A percentile compares a stretch with the other conserved stretches of the same genome.
These are phyloP conservation scores for Ethmia dodecea DNA, from an alignment of 2,888 invertebrate genomes.

Conservation along the genomic window DNA sequence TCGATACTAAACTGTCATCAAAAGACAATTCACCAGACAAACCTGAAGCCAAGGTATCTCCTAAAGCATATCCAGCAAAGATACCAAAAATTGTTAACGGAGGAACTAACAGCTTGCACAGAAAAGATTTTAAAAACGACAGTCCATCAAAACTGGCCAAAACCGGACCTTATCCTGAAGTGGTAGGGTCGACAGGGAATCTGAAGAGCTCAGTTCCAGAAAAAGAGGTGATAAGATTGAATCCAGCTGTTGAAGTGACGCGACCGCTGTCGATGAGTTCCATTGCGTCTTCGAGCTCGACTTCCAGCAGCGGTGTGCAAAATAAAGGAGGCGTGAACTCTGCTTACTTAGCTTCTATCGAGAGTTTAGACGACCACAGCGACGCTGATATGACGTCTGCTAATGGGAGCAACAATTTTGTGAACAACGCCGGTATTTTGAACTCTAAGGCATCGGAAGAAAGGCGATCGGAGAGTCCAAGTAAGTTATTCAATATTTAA, in stretches of 20 bases:
- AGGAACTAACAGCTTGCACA: conserved; percentile 58
- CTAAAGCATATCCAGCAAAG: conserved; percentile 46
- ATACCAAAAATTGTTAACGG: conserved; percentile 38
- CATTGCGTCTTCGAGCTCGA: conserved; percentile 85
- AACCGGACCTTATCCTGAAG: conserved; percentile 52
- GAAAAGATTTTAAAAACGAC: conserved; percentile 54
- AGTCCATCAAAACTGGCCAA: conserved; percentile 51
- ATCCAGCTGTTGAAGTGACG: conserved; percentile 74
- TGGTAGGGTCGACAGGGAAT: conserved; percentile 61
- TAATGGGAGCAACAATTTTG: conserved; percentile 63
- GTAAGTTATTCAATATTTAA: too few species aligned
- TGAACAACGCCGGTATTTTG: conserved; percentile 56
- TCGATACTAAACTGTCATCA: conserved; percentile 62
- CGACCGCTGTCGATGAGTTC: conserved; percentile 87
- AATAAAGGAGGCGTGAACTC: conserved; percentile 82
- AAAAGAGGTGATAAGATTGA: conserved; percentile 67
- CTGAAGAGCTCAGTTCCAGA: conserved; percentile 55
- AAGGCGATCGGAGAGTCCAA: conserved; percentile 41
- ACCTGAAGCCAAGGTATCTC: conserved; percentile 34
- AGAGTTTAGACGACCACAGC: conserved; percentile 90
- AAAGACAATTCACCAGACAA: conserved; percentile 60
- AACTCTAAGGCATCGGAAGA: conserved; percentile 51
- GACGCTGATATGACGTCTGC: conserved; percentile 80
- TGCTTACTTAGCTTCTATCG: conserved; percentile 91
- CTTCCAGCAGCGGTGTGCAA: conserved; percentile 79